phyloP scores from a whole-genome alignment of 2,797 vertebrate genomes.

The Clarias platycephalus region DNA sequence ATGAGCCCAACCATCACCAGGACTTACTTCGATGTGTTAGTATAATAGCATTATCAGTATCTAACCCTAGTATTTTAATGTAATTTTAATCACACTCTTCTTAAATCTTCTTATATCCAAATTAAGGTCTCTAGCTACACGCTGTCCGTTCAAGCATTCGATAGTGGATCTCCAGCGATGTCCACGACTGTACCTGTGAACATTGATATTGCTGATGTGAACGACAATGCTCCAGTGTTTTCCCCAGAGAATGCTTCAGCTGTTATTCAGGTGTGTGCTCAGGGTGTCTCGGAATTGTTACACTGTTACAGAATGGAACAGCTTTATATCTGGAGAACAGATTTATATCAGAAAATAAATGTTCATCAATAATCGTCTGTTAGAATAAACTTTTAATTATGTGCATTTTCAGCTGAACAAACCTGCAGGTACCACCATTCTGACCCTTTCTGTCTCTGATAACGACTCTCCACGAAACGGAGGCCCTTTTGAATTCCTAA shows the following conservation, averaged over 20 bases:
- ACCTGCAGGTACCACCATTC: constrained; percentile 80
- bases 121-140: constrained; percentile 87
- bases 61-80: background rate
- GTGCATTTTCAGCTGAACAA: constrained; percentile 81
- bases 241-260: constrained; percentile 86
- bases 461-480: constrained; percentile 89
- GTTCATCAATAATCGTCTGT: background rate
- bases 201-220: constrained; percentile 93
- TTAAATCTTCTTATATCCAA: constrained; percentile 17
- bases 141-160: constrained; percentile 89
- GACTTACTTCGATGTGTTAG: background rate
- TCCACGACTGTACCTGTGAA: constrained; percentile 87
- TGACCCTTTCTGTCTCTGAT: constrained; percentile 85
- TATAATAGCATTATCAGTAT: background rate
- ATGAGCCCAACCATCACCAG: background rate
- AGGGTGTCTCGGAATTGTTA: background rate
- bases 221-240: constrained; percentile 91
- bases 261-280: constrained; percentile 83
- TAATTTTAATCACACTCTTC: background rate
- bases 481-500: constrained; percentile 86
- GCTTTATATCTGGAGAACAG: background rate
- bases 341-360: background rate
- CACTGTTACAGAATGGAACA: background rate
- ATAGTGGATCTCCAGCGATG: constrained; percentile 89
- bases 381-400: background rate